A percentile compares a stretch with the other conserved stretches of the same genome.
phyloP scores from a whole-genome alignment of 2,797 vertebrate species.

The Apogon hyalosoma region DNA sequence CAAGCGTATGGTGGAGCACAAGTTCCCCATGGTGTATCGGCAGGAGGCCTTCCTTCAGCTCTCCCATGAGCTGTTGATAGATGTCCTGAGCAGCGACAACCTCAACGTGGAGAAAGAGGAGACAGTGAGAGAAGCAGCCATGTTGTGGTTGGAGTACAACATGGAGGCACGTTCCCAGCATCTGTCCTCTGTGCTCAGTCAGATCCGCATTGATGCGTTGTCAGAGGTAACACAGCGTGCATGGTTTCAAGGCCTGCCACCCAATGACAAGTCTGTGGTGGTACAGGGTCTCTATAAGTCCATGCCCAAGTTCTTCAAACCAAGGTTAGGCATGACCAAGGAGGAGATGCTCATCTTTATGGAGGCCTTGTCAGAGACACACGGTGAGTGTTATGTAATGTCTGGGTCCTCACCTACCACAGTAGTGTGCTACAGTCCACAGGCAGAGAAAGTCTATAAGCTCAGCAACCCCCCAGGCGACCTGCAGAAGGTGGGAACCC shows the following conservation, averaged over 20 bases:
- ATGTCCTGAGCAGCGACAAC: slow-evolving; percentile 98
- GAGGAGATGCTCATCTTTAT: slow-evolving; percentile 99
- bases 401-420: slow-evolving; percentile 82
- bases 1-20: slow-evolving; percentile 99
- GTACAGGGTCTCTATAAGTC: slow-evolving; percentile 99
- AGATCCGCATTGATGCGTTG: slow-evolving; percentile 97
- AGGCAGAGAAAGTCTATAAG: slow-evolving; percentile 99
- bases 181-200: slow-evolving; percentile 96
- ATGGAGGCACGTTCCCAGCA: slow-evolving; percentile 96
- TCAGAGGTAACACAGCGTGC: slow-evolving; percentile 98
- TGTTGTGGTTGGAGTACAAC: slow-evolving; percentile 98
- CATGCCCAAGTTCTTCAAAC: slow-evolving; percentile 99
- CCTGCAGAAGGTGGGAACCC: slow-evolving; percentile 94
- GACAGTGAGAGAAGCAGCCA: slow-evolving; percentile 97
- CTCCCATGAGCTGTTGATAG: slow-evolving; percentile 94
- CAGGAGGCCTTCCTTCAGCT: slow-evolving; percentile 98
- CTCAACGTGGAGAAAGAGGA: slow-evolving; percentile 99
- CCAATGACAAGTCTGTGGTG: slow-evolving; percentile 98
- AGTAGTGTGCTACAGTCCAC: slow-evolving; percentile 97
- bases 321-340: slow-evolving; percentile 98
- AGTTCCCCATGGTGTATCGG: slow-evolving; percentile 94
- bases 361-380: slow-evolving; percentile 92
- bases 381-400: slow-evolving; percentile 75
- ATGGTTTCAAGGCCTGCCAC: slow-evolving; percentile 98
- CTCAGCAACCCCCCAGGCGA: slow-evolving; percentile 93